phyloP scores from a whole-genome alignment of 2,888 invertebrate species.

The Phalera bucephala region DNA sequence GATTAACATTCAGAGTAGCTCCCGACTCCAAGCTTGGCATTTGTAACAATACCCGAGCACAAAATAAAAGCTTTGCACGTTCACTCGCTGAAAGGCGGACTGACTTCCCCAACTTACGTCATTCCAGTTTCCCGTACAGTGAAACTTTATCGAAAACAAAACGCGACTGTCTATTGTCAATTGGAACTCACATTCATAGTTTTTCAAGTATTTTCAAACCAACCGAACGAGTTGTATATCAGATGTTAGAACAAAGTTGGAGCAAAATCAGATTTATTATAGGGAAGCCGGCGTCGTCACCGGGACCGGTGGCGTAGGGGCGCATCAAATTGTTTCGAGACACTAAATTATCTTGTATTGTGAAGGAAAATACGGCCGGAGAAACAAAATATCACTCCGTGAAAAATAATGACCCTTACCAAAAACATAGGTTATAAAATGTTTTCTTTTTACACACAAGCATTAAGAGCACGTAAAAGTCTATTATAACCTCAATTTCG shows the following conservation, averaged over 20 bases:
- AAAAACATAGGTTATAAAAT: too few relatives aligned
- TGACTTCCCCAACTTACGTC: slow-evolving; percentile 64
- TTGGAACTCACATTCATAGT: slow-evolving; percentile 17
- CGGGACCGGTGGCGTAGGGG: slow-evolving; percentile 20
- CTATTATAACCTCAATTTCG: too few relatives aligned
- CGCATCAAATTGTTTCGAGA: slow-evolving; percentile 44
- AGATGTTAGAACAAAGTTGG: slow-evolving; percentile 36
- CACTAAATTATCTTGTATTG: too few relatives aligned
- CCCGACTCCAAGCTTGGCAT: slow-evolving; percentile 62
- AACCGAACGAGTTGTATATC: slow-evolving; percentile 33
- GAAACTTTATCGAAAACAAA: slow-evolving; percentile 49
- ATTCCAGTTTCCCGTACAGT: slow-evolving; percentile 52
- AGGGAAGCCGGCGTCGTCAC: slow-evolving; percentile 19
- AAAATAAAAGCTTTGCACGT: slow-evolving; percentile 79
- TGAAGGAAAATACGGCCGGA: too few relatives aligned
- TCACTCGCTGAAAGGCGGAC: slow-evolving; percentile 66
- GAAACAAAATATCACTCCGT: too few relatives aligned
- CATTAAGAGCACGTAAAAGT: too few relatives aligned
- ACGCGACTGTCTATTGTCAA: slow-evolving; percentile 34
- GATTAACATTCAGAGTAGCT: slow-evolving; percentile 75
- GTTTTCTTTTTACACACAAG: too few relatives aligned
- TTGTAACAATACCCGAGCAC: slow-evolving; percentile 71
- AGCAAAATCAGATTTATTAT: slow-evolving; percentile 46
- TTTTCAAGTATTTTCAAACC: slow-evolving; percentile 22
- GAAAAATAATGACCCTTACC: too few relatives aligned